phyloP scores from a whole-genome alignment of 2,113 vertebrate species.

The Tetraodon nigroviridis region DNA sequence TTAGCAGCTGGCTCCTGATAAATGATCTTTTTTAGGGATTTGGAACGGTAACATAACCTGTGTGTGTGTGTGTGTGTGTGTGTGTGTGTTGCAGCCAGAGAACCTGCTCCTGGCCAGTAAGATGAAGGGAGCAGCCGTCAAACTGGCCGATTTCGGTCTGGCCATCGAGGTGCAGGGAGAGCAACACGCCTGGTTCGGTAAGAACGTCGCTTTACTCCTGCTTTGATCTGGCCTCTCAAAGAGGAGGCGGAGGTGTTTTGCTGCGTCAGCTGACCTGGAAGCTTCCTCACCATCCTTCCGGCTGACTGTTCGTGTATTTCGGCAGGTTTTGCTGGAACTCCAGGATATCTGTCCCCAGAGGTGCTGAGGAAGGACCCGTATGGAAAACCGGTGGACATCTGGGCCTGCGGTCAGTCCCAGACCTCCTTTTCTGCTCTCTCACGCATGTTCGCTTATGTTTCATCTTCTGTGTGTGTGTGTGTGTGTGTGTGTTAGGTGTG shows the following conservation, averaged over 20 bases:
- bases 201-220: slow-evolving; percentile 48
- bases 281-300: no score
- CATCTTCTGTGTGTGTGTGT: not conserved
- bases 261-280: no score
- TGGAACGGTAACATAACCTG: no score
- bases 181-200: slow-evolving; percentile 99
- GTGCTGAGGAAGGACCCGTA: slow-evolving; percentile 99
- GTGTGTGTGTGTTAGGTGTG: slow-evolving; percentile 78
- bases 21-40: no score
- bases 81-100: slow-evolving; percentile 80
- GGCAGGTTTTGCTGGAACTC: slow-evolving; percentile 96
- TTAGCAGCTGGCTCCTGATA: not conserved
- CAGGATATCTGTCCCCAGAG: slow-evolving; percentile 96
- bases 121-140: slow-evolving; percentile 97
- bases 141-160: slow-evolving; percentile 95
- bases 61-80: not conserved
- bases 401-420: slow-evolving; percentile 93
- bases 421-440: not conserved
- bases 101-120: slow-evolving; percentile 97
- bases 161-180: slow-evolving; percentile 98
- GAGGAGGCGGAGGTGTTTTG: no score
- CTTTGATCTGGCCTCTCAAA: no score
- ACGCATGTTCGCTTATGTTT: not conserved
- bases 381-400: slow-evolving; percentile 99
- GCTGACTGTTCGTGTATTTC: slow-evolving; percentile 1